phyloP scores from a whole-genome alignment of 2,888 invertebrate genomes.

The Nowickia ferox region DNA sequence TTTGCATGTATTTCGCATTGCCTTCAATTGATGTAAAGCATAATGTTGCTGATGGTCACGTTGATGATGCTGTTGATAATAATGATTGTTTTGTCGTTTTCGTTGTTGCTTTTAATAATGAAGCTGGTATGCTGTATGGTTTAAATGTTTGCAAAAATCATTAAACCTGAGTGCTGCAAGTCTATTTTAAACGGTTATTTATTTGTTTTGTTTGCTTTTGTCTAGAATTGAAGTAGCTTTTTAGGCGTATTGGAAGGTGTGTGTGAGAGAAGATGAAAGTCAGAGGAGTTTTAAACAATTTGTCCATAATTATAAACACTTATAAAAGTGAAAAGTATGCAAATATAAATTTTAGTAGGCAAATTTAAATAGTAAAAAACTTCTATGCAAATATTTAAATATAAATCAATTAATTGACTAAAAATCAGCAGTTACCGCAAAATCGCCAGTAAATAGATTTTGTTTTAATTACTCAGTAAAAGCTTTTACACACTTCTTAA shows the following conservation, averaged over 20 bases:
- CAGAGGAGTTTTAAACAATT: constrained; percentile 9
- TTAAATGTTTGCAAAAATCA: constrained; percentile 70
- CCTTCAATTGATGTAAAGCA: constrained; percentile 66
- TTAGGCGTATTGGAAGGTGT: constrained; percentile 37
- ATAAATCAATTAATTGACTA: neutral
- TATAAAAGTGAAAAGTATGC: neutral
- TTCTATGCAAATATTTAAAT: neutral
- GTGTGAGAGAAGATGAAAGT: constrained; percentile 30
- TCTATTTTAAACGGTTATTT: constrained; percentile 63
- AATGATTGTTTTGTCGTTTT: constrained; percentile 36
- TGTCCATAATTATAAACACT: constrained; percentile 25
- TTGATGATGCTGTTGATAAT: constrained; percentile 46
- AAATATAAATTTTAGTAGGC: neutral
- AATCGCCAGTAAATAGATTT: too few species aligned
- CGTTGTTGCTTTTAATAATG: constrained; percentile 49
- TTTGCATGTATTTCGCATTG: constrained; percentile 5
- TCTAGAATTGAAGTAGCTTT: constrained; percentile 57
- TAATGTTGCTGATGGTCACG: constrained; percentile 62
- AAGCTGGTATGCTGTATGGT: constrained; percentile 52
- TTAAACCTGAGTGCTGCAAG: constrained; percentile 65
- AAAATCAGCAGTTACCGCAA: too few species aligned
- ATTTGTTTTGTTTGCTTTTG: constrained; percentile 57
- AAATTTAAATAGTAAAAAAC: neutral
- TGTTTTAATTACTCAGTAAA: too few species aligned
- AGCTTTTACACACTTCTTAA: too few species aligned